These are phyloP conservation scores for Hormiphora californensis DNA, from an alignment of 37 sponge, comb jelly and placozoan species.

Conservation along the genomic window DNA sequence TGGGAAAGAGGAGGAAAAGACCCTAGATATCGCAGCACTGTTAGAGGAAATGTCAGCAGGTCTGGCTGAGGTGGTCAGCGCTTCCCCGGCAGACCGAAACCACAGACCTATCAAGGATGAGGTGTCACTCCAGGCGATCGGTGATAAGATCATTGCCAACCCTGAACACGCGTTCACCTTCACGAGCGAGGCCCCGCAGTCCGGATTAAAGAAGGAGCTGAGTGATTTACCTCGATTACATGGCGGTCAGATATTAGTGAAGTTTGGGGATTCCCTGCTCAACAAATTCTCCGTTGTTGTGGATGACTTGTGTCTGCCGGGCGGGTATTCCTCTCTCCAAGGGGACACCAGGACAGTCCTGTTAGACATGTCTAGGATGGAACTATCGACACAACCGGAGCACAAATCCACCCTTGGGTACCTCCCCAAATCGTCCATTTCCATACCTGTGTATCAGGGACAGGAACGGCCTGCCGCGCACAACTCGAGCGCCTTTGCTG, in stretches of 20 bases:
- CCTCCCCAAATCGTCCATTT: slow-evolving; percentile 18
- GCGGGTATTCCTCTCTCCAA: background rate
- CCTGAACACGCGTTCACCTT: slow-evolving; percentile 14
- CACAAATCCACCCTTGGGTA: slow-evolving; percentile 29
- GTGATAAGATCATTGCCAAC: background rate
- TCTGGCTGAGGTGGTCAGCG: background rate
- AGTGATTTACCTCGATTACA: background rate
- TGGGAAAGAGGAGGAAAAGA: no score
- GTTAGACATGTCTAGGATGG: background rate
- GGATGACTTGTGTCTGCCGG: background rate
- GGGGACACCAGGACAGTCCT: background rate
- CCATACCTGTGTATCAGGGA: background rate
- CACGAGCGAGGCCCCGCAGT: background rate
- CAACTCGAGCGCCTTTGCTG: slow-evolving; percentile 13
- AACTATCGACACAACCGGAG: background rate
- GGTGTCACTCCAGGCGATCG: background rate
- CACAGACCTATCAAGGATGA: slow-evolving; percentile 9
- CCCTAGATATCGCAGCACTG: slow-evolving; percentile 1
- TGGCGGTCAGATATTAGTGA: background rate
- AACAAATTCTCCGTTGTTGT: background rate
- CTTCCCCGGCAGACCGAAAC: background rate
- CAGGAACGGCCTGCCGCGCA: background rate
- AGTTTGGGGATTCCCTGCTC: background rate
- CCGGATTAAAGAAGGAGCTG: background rate
- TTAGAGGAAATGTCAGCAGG: background rate